Evolutionary conservation across 2,113 vertebrate genomes (phyloP).

Genomic region (Myotis lucifugus): DNA sequence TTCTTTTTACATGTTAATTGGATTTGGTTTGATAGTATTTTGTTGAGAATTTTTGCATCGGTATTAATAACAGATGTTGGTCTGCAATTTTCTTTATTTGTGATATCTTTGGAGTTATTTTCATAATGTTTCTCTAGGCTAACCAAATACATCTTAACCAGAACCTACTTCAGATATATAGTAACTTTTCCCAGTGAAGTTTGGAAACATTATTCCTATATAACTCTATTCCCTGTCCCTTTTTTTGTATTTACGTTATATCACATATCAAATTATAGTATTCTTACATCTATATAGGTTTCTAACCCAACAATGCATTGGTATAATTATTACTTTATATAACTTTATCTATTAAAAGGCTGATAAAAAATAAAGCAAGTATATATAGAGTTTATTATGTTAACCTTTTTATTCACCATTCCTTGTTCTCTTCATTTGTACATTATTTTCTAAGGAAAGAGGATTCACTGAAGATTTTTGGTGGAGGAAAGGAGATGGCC

Average conservation of each 20-base stretch:
- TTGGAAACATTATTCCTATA: not conserved
- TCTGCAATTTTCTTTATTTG: slow-evolving; percentile 29
- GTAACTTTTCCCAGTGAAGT: not conserved
- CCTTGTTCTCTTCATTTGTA: slow-evolving; percentile 31
- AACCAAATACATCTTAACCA: not conserved
- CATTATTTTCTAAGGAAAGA: slow-evolving; percentile 46
- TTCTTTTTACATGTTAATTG: slow-evolving; percentile 32
- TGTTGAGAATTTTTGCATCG: not conserved
- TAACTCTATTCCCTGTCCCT: not conserved
- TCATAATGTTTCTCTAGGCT: slow-evolving; percentile 27
- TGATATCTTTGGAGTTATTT: not conserved
- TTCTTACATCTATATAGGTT: not conserved
- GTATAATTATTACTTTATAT: not conserved
- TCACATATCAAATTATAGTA: not conserved
- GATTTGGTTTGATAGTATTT: slow-evolving; percentile 26
- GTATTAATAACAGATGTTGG: slow-evolving; percentile 35
- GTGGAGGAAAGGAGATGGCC: not conserved
- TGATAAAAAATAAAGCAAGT: slow-evolving; percentile 8
- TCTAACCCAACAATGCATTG: not conserved
- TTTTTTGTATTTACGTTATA: not conserved
- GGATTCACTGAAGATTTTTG: not conserved
- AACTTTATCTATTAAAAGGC: slow-evolving; percentile 1
- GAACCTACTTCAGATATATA: not conserved
- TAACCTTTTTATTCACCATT: not conserved
- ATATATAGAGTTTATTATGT: not conserved